These are phyloP conservation scores for Ditula angustiorana DNA, from an alignment of 2,888 invertebrate species.

Conservation along the genomic window DNA sequence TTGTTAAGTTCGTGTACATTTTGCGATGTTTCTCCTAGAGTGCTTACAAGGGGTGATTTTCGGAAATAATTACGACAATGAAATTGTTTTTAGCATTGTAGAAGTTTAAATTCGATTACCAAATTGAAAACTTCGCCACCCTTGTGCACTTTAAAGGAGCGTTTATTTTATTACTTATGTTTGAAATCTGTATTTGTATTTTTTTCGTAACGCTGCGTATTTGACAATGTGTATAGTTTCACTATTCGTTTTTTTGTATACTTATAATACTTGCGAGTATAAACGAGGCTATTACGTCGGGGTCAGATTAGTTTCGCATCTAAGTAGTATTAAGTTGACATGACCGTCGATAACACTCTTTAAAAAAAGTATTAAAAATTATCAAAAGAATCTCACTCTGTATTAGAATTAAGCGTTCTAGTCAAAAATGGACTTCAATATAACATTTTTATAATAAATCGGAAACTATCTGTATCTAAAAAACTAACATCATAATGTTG, in stretches of 20 bases:
- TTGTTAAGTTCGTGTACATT: conserved; percentile 21
- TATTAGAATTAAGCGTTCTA: conserved; percentile 83
- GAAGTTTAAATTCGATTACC: not conserved
- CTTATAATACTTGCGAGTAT: conserved; percentile 40
- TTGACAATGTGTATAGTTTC: conserved; percentile 16
- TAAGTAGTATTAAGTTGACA: conserved; percentile 66
- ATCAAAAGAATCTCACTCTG: conserved; percentile 82
- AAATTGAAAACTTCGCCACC: not conserved
- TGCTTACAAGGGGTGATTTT: not conserved
- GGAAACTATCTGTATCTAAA: conserved; percentile 27
- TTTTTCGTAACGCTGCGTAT: conserved; percentile 28
- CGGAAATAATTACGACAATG: not conserved
- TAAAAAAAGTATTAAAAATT: conserved; percentile 77
- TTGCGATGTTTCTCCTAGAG: not conserved
- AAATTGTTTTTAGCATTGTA: not conserved
- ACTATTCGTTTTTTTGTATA: conserved; percentile 24
- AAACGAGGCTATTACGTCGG: conserved; percentile 73
- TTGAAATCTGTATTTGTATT: conserved; percentile 29
- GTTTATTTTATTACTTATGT: conserved; percentile 21
- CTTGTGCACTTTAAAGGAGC: conserved; percentile 37
- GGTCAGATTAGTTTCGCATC: conserved; percentile 60
- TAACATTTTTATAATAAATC: conserved; percentile 54
- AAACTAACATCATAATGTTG: conserved; percentile 33
- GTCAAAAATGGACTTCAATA: conserved; percentile 80
- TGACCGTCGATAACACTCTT: conserved; percentile 62